These are phyloP conservation scores for Caenorhabditis sp. DNA, from an alignment of 2,888 invertebrate species.

Conservation along the genomic window DNA sequence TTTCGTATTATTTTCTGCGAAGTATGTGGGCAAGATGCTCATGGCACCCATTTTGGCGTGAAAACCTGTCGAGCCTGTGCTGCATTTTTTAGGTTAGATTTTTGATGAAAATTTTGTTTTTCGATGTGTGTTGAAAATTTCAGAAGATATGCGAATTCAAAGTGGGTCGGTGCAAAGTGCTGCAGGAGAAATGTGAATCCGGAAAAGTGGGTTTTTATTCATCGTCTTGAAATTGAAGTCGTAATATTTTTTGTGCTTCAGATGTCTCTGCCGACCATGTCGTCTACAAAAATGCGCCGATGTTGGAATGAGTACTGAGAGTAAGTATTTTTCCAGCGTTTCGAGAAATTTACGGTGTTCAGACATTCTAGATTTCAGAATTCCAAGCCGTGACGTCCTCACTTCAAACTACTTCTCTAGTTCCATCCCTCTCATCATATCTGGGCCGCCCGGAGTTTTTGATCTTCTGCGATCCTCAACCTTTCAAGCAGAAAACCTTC, in stretches of 20 bases:
- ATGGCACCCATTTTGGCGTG: slow-evolving; percentile 65
- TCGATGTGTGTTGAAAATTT: background rate
- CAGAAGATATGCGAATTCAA: slow-evolving; percentile 5
- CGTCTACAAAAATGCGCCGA: slow-evolving; percentile 16
- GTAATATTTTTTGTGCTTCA: no score
- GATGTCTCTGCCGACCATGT: slow-evolving; percentile 37
- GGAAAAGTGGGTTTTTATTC: background rate
- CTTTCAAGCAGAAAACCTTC: background rate
- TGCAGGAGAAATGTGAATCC: background rate
- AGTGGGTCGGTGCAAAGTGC: background rate
- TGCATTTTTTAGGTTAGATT: slow-evolving; percentile 45
- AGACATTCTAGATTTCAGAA: no score
- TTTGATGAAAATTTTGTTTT: background rate
- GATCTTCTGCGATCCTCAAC: slow-evolving; percentile 3
- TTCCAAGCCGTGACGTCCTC: no score
- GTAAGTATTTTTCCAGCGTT: slow-evolving; percentile 2
- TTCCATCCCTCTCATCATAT: background rate
- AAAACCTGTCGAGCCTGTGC: slow-evolving; percentile 64
- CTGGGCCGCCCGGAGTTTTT: slow-evolving; percentile 29
- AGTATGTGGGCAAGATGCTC: slow-evolving; percentile 38
- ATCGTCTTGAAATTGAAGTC: background rate
- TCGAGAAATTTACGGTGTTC: background rate
- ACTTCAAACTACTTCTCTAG: background rate
- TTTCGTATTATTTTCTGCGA: background rate
- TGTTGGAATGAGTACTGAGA: slow-evolving; percentile 20